phyloP scores from a whole-genome alignment of 2,113 vertebrate genomes.

The Onychostruthus taczanowskii region DNA sequence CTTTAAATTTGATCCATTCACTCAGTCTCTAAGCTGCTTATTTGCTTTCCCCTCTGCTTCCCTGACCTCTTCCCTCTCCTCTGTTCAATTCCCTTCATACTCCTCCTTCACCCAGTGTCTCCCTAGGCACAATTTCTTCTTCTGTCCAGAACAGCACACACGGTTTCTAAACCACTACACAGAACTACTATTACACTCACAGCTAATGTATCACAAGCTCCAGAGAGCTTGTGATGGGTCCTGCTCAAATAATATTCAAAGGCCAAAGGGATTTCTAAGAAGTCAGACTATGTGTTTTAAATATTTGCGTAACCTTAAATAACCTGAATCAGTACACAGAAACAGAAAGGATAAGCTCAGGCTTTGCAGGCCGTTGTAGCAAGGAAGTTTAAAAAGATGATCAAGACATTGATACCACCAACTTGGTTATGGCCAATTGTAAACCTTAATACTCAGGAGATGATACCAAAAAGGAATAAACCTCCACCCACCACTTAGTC shows the following conservation, averaged over 20 bases:
- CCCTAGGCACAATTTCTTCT: neutral
- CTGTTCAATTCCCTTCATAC: neutral
- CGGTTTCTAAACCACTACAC: neutral
- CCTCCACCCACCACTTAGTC: neutral
- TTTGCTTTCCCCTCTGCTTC: constrained; percentile 3
- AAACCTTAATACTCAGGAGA: neutral
- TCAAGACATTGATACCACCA: neutral
- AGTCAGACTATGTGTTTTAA: neutral
- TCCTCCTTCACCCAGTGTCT: neutral
- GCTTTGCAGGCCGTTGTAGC: neutral
- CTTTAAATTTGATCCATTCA: neutral
- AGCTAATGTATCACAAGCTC: neutral
- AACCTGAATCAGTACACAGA: neutral
- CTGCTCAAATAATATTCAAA: neutral
- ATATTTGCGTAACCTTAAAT: neutral
- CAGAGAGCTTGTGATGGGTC: neutral
- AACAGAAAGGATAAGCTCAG: neutral
- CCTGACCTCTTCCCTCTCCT: neutral
- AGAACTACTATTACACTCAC: neutral
- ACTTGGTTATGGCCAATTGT: neutral
- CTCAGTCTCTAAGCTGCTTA: neutral
- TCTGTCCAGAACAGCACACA: neutral
- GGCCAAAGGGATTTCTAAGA: neutral
- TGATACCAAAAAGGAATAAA: neutral
- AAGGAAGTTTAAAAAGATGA: neutral